Evolutionary conservation across 1,140 invertebrate species (phyloP), one percentile per base, ranked within the genome.

Genomic region (Euwallacea fornicatus): DNA sequence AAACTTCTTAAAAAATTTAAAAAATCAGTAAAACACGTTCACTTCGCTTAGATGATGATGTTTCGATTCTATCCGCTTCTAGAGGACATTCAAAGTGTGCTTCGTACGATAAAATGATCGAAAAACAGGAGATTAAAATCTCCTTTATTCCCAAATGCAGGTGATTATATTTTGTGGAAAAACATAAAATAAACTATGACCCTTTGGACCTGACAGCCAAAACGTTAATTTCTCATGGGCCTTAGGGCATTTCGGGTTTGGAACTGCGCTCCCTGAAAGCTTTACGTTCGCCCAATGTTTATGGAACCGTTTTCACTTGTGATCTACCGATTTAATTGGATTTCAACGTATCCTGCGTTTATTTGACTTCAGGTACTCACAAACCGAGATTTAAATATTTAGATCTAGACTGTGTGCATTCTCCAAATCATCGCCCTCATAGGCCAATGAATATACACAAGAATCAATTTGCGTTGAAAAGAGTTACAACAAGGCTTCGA

Each of bases 91-190:
- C 21, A 33, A 33, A 33, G 21, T 33, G 21, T 33, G 21, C 4
- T 33, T 33, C 21, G 21, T 33, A 33, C 4, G 21, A 33, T 33
- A 33, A 33, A 33, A 33, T 33, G 21, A 33, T 4, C 21, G 21
- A 4, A 4, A 33, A 33, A 33, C 21, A 33, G 4, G 21, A 64
- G 62, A 73, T 71, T 71, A 71, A 63, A 63, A 71, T 71, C 69
- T 65, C 13, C 16, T 47, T 50, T 50, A 50, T 2, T 13, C 11
- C 42, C n/a, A 65, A 42, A 63, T 69, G 66, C 72, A 73, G 72
- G 72, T 73, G 72, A 11, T 59, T 41, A 41, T 46, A 71, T 60
- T 71, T 71, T 64, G 54, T 71, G 69, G 69, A 71, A 71, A 71
- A 71, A 50, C 13, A 50, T 50, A 50, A 50, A 64, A 64, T 64